Conservation (phyloP, 1,140 invertebrate species). For the Eciton burchellii region DNA sequence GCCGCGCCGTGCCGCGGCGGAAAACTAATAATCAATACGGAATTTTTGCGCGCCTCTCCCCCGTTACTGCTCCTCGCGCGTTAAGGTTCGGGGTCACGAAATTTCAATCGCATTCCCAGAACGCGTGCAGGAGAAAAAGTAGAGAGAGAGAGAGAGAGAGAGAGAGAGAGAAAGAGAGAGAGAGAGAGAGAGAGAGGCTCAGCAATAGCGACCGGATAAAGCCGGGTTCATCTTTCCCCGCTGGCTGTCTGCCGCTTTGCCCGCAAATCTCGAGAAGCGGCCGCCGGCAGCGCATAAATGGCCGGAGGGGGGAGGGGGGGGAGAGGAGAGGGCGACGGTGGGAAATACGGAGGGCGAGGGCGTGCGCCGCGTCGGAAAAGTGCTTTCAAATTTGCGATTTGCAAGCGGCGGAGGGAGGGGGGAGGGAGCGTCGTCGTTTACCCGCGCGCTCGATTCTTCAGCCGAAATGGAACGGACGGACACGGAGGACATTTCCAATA, state of each 20-base stretch:
- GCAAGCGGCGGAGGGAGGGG: slow-evolving; percentile 21
- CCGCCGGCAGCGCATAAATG: slow-evolving; percentile 38
- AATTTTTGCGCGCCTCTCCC: slow-evolving; percentile 33
- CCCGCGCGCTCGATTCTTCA: slow-evolving; percentile 56
- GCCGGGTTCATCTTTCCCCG: slow-evolving; percentile 47
- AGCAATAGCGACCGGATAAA: slow-evolving; percentile 57
- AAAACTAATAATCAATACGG: slow-evolving; percentile 41
- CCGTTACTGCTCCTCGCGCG: background rate
- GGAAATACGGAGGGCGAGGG: slow-evolving; percentile 44
- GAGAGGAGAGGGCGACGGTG: too few species aligned
- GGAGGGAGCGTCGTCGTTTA: too few species aligned
- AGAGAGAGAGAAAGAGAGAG: too few species aligned
- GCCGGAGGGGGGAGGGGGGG: too few species aligned
- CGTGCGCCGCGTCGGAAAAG: slow-evolving; percentile 41
- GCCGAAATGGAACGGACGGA: slow-evolving; percentile 62
- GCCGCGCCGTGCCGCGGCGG: background rate
- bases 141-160: too few species aligned
- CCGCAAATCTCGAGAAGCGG: slow-evolving; percentile 52
- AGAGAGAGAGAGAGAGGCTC: slow-evolving; percentile 37
- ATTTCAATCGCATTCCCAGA: slow-evolving; percentile 43
- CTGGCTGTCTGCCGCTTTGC: slow-evolving; percentile 27
- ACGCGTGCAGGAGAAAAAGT: too few species aligned
- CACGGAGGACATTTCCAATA: slow-evolving; percentile 61
- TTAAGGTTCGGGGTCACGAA: slow-evolving; percentile 40
- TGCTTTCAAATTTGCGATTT: slow-evolving; percentile 71